Base-by-base conservation (phyloP, 35 echinoderm and acorn worm species). In the Apostichopus californicus region DNA sequence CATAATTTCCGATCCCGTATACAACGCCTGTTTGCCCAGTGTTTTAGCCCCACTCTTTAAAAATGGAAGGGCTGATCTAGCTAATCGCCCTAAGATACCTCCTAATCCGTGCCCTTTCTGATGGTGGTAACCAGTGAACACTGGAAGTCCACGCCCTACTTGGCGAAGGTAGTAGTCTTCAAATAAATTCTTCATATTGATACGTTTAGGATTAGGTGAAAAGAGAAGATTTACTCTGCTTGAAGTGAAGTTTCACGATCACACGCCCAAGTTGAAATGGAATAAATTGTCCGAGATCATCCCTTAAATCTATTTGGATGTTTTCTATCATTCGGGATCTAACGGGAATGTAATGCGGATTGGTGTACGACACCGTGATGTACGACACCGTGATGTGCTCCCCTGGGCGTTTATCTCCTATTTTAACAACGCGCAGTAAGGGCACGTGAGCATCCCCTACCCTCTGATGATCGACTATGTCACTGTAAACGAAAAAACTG, bases 241-340 rank as follows among this genome's bases (percentile, higher is more conserved):
- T 28, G 26, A 28, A 28, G 26, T 28, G 26, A 28, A 28, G 26
- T 28, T 28, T 28, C 26, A 28, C 26, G 26, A 28, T 72, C 24
- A 94, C 93, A 23, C 66, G 79, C 24, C 93, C 93, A 17, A 24
- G 11, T 91, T 94, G 87, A 91, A 94, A 94, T 91, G 86, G 75
- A 68, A 90, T 75, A 4, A 71, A 77, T 77, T 93, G 68, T 26
- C 26, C 26, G 26, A 28, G 26, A 28, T 28, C 26, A 28, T 28
- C 26, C 26, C 26, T 28, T 28, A 28, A 28, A 28, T 28, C 26
- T 28, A 28, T 28, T 28, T 28, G 26, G 26, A 28, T 28, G 26
- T 28, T 28, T 28, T 28, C 26, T 28, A 28, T 28, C 26, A 28
- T 28, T 28, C 26, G 26, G 26, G 26, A 28, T 28, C 26, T 28